Evolutionary conservation across 2,113 vertebrate species (phyloP).

Genomic region (Chunga burmeisteri): DNA sequence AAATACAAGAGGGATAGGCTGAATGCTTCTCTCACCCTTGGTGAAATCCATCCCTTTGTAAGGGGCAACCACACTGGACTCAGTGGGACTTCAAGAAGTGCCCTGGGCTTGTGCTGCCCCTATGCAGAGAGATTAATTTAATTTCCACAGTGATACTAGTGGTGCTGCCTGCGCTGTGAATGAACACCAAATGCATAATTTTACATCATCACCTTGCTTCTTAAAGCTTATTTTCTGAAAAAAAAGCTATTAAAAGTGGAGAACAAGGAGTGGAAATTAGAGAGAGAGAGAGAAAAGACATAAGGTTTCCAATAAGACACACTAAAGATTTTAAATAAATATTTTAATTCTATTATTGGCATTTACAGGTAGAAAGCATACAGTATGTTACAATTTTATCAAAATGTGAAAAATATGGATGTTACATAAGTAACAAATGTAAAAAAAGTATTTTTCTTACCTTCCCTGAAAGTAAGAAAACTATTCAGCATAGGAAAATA

Average conservation of each 20-base stretch:
- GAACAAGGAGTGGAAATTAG: background rate
- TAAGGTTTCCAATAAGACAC: background rate
- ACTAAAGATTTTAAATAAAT: constrained; percentile 94
- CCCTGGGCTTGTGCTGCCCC: background rate
- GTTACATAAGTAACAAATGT: constrained; percentile 99
- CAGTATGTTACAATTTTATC: constrained; percentile 99
- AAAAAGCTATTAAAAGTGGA: background rate
- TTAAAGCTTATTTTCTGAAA: background rate
- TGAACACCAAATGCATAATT: background rate
- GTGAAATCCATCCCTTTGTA: background rate
- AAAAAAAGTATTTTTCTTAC: constrained; percentile 97
- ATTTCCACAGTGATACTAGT: background rate
- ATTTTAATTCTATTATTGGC: constrained; percentile 99
- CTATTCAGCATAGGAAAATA: constrained; percentile 96
- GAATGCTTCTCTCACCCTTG: background rate
- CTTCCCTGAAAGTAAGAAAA: constrained; percentile 98
- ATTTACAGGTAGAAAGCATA: constrained; percentile 99
- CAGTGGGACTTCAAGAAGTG: background rate
- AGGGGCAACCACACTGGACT: background rate
- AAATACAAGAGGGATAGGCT: background rate
- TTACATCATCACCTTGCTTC: background rate
- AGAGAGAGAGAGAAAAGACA: background rate
- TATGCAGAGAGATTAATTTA: background rate
- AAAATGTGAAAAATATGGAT: constrained; percentile 99
- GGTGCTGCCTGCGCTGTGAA: background rate